Evolutionary conservation across 2,888 invertebrate genomes (phyloP), one percentile per base, ranked within the genome.

Genomic region (Steinernema scapterisci): DNA sequence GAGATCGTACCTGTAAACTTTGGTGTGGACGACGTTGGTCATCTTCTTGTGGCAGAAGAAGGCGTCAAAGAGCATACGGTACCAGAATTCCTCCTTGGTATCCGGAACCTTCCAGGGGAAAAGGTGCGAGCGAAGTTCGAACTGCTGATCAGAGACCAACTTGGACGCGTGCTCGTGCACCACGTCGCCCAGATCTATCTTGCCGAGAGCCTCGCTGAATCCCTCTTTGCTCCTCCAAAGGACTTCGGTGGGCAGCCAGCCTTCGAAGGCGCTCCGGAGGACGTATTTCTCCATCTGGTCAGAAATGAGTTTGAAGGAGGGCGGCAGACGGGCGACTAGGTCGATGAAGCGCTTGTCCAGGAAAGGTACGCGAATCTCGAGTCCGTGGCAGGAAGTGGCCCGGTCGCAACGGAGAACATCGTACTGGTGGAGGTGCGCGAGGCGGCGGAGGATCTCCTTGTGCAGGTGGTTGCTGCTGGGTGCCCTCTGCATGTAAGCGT

Each of bases 331-430:
- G 38, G 83, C 79, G 9, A 83, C 83, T 16, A 87, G 79, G 38
- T 86, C 83, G 76, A 86, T 83, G 76, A 86, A 85, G 72, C 83
- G 81, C 73, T 87, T 87, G 75, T 87, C 87, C 16, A 87, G 74
- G 80, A 87, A 87, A 7, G 87, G 87, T 0, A 87, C 87, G 13
- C 87, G 80, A 45, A 87, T 87, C 75, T 87, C 87, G 5, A 87
- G 77, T 1, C 87, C 87, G 72, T 87, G 87, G 71, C 86, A 87
- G 19, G 85, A 84, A 0, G 87, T 87, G 16, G 83, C 79, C 2
- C 76, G 43, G 71, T 79, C 77, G 54, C 80, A 83, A 25, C 83
- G 81, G 70, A 87, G 81, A 13, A 87, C 87, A 73, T 87, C 87
- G 74, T 86, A 86, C 72, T 86, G 86, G 51, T 87, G 87, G 13